Base-by-base conservation (phyloP, 2,113 vertebrate species). In the Micromys minutus region DNA sequence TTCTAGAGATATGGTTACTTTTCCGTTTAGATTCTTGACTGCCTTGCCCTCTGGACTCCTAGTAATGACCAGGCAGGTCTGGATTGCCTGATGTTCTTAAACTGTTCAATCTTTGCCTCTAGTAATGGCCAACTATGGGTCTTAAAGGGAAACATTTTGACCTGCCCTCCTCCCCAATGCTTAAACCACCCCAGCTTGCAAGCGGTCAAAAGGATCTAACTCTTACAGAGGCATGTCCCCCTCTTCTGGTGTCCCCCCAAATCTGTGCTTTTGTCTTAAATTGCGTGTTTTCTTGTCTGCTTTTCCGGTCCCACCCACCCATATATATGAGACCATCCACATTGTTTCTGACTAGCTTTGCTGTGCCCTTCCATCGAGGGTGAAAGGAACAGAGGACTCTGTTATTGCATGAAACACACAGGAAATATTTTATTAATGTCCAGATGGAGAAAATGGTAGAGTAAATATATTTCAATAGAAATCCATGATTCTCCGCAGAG, bases 401-500 rank as follows among this genome's bases (percentile, higher is more conserved):
- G 2, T 26, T 17, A 39, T 77, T 97, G 95, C 94, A 94, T 47
- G 84, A 72, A 79, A 93, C 95, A 96, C 97, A 96, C 95, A 94
- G n/a, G 95, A 93, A 91, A 89, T 93, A 93, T 77, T 97, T 96
- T 95, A 96, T 95, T 97, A 94, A 42, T 50, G 83, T 86, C 95
- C 93, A 91, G 84, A 94, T 39, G 61, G 79, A 94, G 95, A 92
- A 79, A 45, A 74, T 4, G 9, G 61, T 71, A 89, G 72, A 83
- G 61, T 93, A 24, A 57, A 94, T 61, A 57, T 31, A 69, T 87
- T 72, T 97, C 96, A 97, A 2, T 85, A 98, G 98, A 97, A 98
- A 57, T 98, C 97, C 10, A 97, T 90, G 67, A 97, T 95, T 95
- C 97, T 98, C 84, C 98, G 95, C 97, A 99, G 98, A 52, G 98